These are phyloP conservation scores for Phaetusa simplex DNA, from an alignment of 2,113 vertebrate species.

Conservation along the genomic window DNA sequence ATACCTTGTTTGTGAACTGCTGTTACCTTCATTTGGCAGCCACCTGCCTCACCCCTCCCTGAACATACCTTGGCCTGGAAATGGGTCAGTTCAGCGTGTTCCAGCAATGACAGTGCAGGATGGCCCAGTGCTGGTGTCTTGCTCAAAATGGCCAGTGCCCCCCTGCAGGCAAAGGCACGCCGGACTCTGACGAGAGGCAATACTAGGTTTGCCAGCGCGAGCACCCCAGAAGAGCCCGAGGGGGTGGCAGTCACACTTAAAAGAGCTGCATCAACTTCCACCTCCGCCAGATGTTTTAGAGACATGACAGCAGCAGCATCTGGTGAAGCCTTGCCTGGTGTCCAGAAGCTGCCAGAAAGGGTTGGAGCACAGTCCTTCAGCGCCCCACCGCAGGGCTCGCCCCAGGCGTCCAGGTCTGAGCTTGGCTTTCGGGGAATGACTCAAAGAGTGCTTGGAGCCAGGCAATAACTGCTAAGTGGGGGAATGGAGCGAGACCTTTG, in stretches of 20 bases:
- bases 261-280: neutral
- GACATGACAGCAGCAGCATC: neutral
- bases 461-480: neutral
- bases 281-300: neutral
- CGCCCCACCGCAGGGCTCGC: neutral
- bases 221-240: neutral
- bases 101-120: neutral
- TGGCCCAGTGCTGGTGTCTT: neutral
- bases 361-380: neutral
- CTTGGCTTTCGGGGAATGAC: neutral
- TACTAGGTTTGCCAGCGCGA: neutral
- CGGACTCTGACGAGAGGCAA: neutral
- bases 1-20: neutral
- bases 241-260: neutral
- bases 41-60: neutral
- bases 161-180: neutral
- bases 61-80: neutral
- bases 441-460: neutral
- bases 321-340: neutral
- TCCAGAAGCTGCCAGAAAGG: neutral
- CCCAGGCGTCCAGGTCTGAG: accelerated
- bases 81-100: neutral
- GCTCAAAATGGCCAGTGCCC: neutral
- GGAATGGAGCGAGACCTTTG: neutral
- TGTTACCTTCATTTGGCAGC: neutral